Percentiles rank a stretch among this genome's conserved stretches.
Evolutionary conservation across 1,140 invertebrate genomes (phyloP).

Genomic region (Lordiphosa stackelbergi): DNA sequence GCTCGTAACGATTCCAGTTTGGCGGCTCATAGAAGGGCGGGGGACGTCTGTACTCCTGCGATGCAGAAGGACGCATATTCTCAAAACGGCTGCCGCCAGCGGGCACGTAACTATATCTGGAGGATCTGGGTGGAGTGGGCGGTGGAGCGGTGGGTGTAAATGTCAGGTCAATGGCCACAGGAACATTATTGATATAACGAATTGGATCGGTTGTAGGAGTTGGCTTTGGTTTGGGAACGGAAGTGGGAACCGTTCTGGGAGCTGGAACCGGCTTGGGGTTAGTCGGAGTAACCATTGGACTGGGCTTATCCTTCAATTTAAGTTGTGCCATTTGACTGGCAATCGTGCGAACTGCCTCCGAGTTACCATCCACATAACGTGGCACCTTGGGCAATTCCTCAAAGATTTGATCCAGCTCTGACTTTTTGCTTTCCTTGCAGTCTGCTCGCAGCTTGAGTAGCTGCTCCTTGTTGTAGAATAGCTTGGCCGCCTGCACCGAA

Average conservation of each 20-base stretch:
- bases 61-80: neutral
- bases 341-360: constrained; percentile 20
- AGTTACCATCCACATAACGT: constrained; percentile 24
- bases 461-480: constrained; percentile 42
- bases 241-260: no score
- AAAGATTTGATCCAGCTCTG: constrained; percentile 44
- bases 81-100: constrained; percentile 20
- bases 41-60: constrained; percentile 15
- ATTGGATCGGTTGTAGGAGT: neutral
- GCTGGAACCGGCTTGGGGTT: no score
- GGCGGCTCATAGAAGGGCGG: constrained; percentile 11
- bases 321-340: constrained; percentile 26
- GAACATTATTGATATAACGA: neutral
- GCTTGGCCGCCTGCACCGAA: constrained; percentile 11
- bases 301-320: constrained; percentile 10
- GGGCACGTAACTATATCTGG: constrained; percentile 28
- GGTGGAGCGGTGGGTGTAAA: constrained; percentile 10
- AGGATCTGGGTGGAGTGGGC: neutral
- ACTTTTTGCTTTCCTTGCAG: constrained; percentile 2
- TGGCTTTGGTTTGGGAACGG: no score
- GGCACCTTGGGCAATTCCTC: constrained; percentile 55
- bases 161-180: no score
- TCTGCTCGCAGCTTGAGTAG: constrained; percentile 24
- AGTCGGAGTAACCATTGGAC: no score
- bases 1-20: no score